phyloP scores from a whole-genome alignment of 1,140 invertebrate species.

The Spodoptera frugiperda region DNA sequence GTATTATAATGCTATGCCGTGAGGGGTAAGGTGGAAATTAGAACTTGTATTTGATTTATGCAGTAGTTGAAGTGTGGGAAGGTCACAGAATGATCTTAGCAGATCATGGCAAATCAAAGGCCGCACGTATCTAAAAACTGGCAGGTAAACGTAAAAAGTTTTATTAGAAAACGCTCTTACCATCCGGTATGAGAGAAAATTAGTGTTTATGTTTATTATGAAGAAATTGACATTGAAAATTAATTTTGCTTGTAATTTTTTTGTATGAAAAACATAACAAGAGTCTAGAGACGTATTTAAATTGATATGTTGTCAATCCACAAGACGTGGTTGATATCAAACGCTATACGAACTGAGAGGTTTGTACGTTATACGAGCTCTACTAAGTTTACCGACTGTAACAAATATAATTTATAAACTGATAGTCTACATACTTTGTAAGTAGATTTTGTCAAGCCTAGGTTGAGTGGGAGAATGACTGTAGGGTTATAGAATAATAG shows the following conservation, averaged over 20 bases:
- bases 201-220: no score
- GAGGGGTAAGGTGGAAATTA: conserved; percentile 11
- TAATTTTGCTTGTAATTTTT: no score
- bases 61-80: background rate
- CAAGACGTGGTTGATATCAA: background rate
- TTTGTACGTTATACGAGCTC: conserved; percentile 10
- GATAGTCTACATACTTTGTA: conserved; percentile 32
- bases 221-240: no score
- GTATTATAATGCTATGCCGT: conserved; percentile 36
- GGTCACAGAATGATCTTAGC: background rate
- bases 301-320: no score
- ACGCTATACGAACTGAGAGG: no score
- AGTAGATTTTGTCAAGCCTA: conserved; percentile 18
- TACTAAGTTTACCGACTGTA: conserved; percentile 12
- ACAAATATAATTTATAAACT: background rate
- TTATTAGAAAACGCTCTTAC: no score
- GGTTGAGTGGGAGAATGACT: conserved; percentile 8
- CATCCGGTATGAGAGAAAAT: no score
- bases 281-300: no score
- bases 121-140: no score
- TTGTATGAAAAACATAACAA: no score
- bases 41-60: conserved; percentile 24
- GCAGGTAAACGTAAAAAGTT: no score
- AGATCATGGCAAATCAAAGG: no score
- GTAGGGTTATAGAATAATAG: background rate